A percentile compares a stretch with the other conserved stretches of the same genome.
Evolutionary conservation across 2,888 invertebrate species (phyloP).

Genomic region (Polyommatus iphigenia): DNA sequence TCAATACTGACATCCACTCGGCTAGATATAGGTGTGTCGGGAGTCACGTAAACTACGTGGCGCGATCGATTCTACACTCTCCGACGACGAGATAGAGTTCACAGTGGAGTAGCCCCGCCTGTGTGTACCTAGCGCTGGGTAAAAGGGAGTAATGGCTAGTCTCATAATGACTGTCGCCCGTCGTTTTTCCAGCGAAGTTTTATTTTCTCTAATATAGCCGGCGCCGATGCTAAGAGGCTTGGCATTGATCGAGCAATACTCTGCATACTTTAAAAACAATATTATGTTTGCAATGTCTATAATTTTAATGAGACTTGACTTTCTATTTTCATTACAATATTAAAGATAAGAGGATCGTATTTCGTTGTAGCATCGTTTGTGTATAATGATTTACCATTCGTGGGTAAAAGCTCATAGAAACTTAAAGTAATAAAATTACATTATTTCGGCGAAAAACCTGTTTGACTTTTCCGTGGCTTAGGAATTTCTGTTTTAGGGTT

Average conservation of each 20-base stretch:
- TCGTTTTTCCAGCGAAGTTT: slow-evolving; percentile 7
- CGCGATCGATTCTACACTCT: not conserved
- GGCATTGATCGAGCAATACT: not conserved
- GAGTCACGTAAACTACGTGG: slow-evolving; percentile 23
- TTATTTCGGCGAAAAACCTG: not conserved
- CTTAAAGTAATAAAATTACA: too few species aligned
- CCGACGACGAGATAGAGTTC: not conserved
- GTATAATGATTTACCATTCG: too few species aligned
- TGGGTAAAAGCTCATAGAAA: too few species aligned
- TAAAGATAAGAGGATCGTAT: too few species aligned
- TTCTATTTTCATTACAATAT: too few species aligned
- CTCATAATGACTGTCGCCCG: not conserved
- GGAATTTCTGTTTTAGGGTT: too few species aligned
- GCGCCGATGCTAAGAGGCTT: not conserved
- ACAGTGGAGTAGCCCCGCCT: not conserved
- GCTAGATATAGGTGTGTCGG: slow-evolving; percentile 33
- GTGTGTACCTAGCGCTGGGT: not conserved
- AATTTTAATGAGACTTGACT: not conserved
- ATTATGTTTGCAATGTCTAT: not conserved
- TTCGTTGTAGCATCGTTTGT: too few species aligned
- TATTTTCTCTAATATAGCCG: slow-evolving; percentile 2
- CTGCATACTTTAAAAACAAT: not conserved
- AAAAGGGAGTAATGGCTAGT: slow-evolving; percentile 18
- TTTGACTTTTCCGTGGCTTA: too few species aligned
- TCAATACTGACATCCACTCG: slow-evolving; percentile 44